Evolutionary conservation across 2,888 invertebrate species (phyloP).

Genomic region (Platycheirus rosarum): DNA sequence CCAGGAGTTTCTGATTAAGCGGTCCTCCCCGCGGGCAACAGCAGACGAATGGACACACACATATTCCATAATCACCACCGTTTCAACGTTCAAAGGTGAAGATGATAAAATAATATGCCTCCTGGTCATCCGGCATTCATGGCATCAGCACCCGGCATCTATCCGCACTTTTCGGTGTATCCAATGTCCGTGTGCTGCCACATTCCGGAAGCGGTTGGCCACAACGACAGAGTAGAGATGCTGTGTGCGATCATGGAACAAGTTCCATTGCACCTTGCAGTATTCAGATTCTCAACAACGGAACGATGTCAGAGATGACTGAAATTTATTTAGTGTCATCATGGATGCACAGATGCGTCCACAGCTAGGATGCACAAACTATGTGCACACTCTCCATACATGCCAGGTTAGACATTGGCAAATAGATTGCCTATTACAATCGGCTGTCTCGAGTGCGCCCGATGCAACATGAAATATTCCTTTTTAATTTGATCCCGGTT

Average conservation of each 20-base stretch:
- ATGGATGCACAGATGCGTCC: conserved; percentile 64
- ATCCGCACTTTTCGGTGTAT: background rate
- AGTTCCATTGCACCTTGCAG: conserved; percentile 67
- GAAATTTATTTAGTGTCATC: conserved; percentile 74
- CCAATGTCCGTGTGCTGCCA: conserved; percentile 26
- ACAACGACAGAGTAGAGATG: conserved; percentile 26
- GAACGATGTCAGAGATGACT: conserved; percentile 58
- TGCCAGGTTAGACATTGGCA: conserved; percentile 51
- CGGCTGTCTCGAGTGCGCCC: conserved; percentile 63
- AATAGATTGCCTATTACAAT: conserved; percentile 72
- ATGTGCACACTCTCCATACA: conserved; percentile 25
- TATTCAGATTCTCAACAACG: conserved; percentile 43
- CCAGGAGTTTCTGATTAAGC: conserved; percentile 51
- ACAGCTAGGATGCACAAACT: conserved; percentile 31
- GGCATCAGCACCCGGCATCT: conserved; percentile 6
- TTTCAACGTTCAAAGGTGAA: conserved; percentile 70
- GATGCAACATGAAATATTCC: conserved; percentile 69
- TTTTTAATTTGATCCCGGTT: conserved; percentile 71
- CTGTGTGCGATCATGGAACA: conserved; percentile 37
- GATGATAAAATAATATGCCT: conserved; percentile 71
- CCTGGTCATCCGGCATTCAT: conserved; percentile 54
- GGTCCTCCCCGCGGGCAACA: conserved; percentile 37
- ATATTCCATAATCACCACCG: conserved; percentile 63
- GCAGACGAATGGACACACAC: conserved; percentile 38
- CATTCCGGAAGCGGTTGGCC: conserved; percentile 43